Conservation (phyloP, 2,888 invertebrate genomes). For the Patella caerulea region DNA sequence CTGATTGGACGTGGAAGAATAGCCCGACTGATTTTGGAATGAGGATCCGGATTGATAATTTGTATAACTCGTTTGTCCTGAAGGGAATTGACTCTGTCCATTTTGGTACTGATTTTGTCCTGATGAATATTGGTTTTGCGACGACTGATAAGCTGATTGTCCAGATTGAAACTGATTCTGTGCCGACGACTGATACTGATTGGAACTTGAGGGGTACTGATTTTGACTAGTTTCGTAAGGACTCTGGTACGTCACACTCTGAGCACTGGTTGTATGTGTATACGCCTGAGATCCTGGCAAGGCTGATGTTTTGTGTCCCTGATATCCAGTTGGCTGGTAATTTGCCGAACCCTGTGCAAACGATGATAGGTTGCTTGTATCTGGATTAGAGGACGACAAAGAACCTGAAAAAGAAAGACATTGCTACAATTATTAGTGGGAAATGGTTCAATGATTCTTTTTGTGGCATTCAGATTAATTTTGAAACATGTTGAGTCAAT, state of each 20-base stretch:
- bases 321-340: conserved; percentile 40
- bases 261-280: conserved; percentile 34
- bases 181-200: conserved; percentile 39
- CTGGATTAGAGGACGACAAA: conserved; percentile 41
- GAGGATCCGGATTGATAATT: conserved; percentile 55
- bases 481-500: too few species aligned
- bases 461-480: too few species aligned
- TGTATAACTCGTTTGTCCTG: conserved; percentile 7
- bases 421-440: too few species aligned
- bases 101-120: conserved; percentile 37
- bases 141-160: conserved; percentile 34
- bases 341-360: conserved; percentile 34
- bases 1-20: conserved; percentile 27
- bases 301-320: conserved; percentile 36
- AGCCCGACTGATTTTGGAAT: conserved; percentile 59
- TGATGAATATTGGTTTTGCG: conserved; percentile 34
- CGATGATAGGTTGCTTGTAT: conserved; percentile 34
- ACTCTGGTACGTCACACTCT: conserved; percentile 27
- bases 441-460: too few species aligned
- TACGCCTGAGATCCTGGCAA: conserved; percentile 35
- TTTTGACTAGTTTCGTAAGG: conserved; percentile 47
- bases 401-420: conserved; percentile 40
- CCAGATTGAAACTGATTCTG: conserved; percentile 29
- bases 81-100: conserved; percentile 46
- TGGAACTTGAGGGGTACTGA: conserved; percentile 42